Evolutionary conservation across 2,888 invertebrate species (phyloP), one percentile per base, ranked within the genome.

Genomic region (Cepaea hortensis): DNA sequence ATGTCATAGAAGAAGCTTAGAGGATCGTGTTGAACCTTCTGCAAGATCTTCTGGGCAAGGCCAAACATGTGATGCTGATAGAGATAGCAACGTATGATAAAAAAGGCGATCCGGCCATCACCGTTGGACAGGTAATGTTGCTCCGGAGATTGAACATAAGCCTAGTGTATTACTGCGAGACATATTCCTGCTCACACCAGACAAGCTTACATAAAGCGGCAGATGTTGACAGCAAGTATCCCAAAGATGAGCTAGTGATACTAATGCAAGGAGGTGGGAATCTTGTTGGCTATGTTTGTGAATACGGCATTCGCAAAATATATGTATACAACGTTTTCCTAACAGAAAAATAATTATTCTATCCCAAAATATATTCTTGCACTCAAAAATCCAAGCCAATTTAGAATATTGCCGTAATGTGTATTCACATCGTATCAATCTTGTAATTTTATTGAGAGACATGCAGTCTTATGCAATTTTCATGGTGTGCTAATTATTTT

Each of bases 251-350:
- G 11, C 65, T 90, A 7, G 88, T 89, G 9, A 89, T 90, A 35
- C 68, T 90, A 11, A 87, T 89, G 62, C 89, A 90, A 55, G 90
- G 90, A 0, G 90, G 90, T 0, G 90, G 90, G 0, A 90, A 90
- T 72, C 46, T 90, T 11, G 61, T 89, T 3, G 88, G 88, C 0
- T 89, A 89, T 70, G 3, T 65, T 5, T 18, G 0, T 4, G 48
- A 62, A 7, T 87, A 89, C 55, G 2, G 4, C 6, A 11, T 87
- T 0, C 81, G 87, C 1, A 20, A 75, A n/a, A 76, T 85, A 9
- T 62, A 85, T n/a, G n/a, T 7, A 83, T 90, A 9, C 11, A 55
- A 6, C 18, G 13, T 3, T 90, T 90, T 72, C 80, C 84, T 3
- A n/a, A 72, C 7, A 83, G 81, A 23, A 70, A 72, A 46, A 72